Percentiles rank a stretch among this genome's conserved stretches.
Evolutionary conservation across 2,797 vertebrate genomes (phyloP).

Genomic region (Chrysocyon brachyurus): DNA sequence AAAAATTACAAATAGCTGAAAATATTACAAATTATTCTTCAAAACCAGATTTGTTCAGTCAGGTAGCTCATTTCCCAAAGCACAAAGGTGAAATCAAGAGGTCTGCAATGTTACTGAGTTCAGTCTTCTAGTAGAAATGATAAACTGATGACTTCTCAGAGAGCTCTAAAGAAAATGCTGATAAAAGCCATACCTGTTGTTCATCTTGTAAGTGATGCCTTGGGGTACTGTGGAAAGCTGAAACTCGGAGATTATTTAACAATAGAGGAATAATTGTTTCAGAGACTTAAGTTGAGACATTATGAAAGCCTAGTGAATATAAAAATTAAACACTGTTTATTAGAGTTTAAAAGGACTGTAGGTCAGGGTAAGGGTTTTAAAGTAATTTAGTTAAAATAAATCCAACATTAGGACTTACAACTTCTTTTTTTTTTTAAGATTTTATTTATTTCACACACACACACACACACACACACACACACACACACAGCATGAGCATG

Average conservation of each 20-base stretch:
- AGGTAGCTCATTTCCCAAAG: not conserved
- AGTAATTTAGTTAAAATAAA: not conserved
- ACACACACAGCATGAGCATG: no score
- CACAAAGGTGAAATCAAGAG: not conserved
- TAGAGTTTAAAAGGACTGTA: not conserved
- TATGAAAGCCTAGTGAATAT: not conserved
- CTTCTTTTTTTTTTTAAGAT: no score
- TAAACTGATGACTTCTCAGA: not conserved
- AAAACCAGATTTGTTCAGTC: not conserved
- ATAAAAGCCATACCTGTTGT: not conserved
- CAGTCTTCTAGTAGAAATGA: not conserved
- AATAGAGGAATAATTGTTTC: slow-evolving; percentile 9
- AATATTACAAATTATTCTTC: not conserved
- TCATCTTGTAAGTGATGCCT: not conserved
- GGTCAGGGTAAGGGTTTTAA: not conserved
- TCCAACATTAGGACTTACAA: not conserved
- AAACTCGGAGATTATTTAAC: slow-evolving; percentile 8
- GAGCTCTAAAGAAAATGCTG: not conserved
- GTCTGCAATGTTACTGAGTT: not conserved
- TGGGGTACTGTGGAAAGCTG: not conserved
- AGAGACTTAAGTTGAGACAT: not conserved
- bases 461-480: no score
- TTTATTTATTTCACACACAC: no score
- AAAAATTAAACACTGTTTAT: not conserved
- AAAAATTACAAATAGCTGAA: not conserved